Percentiles rank a stretch among this genome's conserved stretches.
Evolutionary conservation across 2,113 vertebrate species (phyloP).

Genomic region (Rallus limicola): DNA sequence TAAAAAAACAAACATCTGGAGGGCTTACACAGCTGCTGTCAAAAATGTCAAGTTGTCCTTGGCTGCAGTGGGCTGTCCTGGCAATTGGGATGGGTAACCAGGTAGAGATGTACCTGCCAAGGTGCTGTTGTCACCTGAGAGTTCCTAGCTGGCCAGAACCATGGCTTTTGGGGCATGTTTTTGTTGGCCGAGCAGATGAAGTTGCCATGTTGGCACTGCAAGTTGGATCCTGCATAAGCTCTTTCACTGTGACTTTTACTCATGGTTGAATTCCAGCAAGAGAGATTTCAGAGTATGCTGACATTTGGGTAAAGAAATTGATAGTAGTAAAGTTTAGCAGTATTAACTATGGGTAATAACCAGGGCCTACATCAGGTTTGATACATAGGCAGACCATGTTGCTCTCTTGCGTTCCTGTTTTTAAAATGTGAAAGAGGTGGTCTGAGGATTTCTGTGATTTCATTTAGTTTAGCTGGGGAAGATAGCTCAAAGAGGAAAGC

Average conservation of each 20-base stretch:
- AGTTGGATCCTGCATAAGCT: background rate
- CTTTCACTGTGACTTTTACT: background rate
- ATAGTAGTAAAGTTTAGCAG: background rate
- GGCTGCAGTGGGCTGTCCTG: background rate
- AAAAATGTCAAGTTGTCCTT: background rate
- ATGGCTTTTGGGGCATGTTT: background rate
- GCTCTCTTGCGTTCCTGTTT: background rate
- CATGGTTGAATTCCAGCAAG: rapidly evolving
- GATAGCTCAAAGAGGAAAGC: background rate
- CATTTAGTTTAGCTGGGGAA: background rate
- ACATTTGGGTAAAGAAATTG: background rate
- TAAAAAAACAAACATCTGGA: background rate
- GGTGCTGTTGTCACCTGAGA: background rate
- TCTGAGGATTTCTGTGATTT: background rate
- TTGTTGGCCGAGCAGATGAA: background rate
- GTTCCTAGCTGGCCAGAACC: background rate
- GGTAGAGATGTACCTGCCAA: background rate
- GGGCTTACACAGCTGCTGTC: background rate
- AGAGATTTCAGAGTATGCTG: background rate
- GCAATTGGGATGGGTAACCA: background rate
- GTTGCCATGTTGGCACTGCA: background rate
- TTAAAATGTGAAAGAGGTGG: background rate
- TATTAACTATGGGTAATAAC: background rate
- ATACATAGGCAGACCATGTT: background rate
- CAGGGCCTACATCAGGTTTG: background rate